These are phyloP conservation scores for Lagopus leucura DNA, from an alignment of 2,113 vertebrate species.

Conservation along the genomic window DNA sequence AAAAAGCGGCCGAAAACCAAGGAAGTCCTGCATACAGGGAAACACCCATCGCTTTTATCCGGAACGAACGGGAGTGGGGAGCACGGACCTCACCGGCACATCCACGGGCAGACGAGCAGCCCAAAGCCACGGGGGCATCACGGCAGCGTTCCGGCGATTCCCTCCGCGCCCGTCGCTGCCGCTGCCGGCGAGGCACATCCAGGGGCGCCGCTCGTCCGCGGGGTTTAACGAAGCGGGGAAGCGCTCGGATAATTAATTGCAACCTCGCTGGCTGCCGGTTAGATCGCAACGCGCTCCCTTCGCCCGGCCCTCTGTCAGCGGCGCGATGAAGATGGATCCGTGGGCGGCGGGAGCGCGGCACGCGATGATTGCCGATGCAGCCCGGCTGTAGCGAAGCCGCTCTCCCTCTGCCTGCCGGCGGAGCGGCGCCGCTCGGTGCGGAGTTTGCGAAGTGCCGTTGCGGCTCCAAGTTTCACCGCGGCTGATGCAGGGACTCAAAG, in stretches of 20 bases:
- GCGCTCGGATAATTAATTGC: background rate
- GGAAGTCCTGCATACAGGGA: background rate
- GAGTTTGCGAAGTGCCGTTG: constrained; percentile 49
- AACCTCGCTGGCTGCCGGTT: background rate
- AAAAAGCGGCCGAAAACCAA: background rate
- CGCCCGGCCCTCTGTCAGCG: background rate
- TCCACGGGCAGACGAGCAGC: background rate
- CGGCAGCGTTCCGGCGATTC: background rate
- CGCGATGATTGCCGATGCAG: background rate
- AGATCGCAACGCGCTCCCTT: background rate
- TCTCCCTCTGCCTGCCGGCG: background rate
- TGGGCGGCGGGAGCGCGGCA: background rate
- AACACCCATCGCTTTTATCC: background rate
- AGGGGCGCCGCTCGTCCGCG: background rate
- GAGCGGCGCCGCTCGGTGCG: background rate
- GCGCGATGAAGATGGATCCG: constrained; percentile 32
- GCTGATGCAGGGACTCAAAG: background rate
- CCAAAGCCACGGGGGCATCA: background rate
- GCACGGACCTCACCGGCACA: background rate
- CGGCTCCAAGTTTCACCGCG: constrained; percentile 27
- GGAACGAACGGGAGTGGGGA: rapidly evolving
- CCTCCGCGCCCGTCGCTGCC: background rate
- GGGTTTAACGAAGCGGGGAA: background rate
- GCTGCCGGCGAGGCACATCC: background rate
- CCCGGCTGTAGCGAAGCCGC: background rate